Base-by-base conservation (phyloP, 2,113 vertebrate species). In the Microcebus ravelobensis region DNA sequence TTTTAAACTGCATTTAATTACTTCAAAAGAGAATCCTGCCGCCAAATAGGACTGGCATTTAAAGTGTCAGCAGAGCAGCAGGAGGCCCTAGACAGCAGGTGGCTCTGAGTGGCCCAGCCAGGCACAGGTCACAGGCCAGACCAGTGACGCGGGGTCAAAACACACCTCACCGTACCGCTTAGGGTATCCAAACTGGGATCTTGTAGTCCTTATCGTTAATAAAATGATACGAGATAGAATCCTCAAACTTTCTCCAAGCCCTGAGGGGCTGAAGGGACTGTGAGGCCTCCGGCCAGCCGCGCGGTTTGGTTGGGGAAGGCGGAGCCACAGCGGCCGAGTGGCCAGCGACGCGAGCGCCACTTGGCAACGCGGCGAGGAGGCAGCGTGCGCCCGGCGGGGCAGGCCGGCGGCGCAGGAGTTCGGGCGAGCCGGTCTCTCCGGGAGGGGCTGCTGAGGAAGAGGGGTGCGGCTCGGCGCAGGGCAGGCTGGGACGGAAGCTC, bases 391-490 rank as follows among this genome's bases (percentile, higher is more conserved):
- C 50, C 2, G 23, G 20, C 71, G 74, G 65, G 77, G 73, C 6
- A 52, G 39, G 23, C 42, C 34, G 50, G 23, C 23, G 42, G n/a
- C n/a, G 21, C 8, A 73, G 74, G 21, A 55, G 71, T 39, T 90
- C 8, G 61, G 71, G 27, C 82, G 65, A 25, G 42, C 42, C 13
- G 27, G 48, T 88, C 77, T 45, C 25, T 57, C 61, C 29, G 55
- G 50, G 42, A n/a, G n/a, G n/a, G n/a, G n/a, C 29, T 88, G 48
- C 34, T 2, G 10, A 7, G 3, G 67, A 45, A 42, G 39, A 55
- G 27, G 39, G 27, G 4, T 0, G 12, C 3, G 1, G 4, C 29
- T 45, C 36, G 14, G 48, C 29, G 10, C 34, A 11, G 8, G 4
- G 6, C 18, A 42, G 31, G 20, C 45, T 48, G 18, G 14, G 4